phyloP scores from a whole-genome alignment of 92 coral and sea anemone species.

The Epizoanthus rinbou region DNA sequence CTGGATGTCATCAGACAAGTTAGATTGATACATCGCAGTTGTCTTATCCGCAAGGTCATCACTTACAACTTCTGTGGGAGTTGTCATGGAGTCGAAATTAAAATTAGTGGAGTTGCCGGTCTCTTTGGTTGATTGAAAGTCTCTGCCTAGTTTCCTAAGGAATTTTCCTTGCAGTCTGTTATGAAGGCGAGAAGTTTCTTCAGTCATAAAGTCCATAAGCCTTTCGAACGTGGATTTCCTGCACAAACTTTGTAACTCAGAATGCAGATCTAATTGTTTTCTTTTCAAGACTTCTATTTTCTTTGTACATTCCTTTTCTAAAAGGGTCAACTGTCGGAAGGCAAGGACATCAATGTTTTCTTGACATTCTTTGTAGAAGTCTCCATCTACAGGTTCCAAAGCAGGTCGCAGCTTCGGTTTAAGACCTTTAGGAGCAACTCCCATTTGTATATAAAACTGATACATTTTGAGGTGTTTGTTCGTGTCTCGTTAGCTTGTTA shows the following conservation, averaged over 20 bases:
- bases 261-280: background rate
- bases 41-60: too few relatives aligned
- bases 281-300: conserved; percentile 1
- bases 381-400: background rate
- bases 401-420: conserved; percentile 11
- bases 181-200: background rate
- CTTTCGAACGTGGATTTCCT: background rate
- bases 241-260: conserved; percentile 7
- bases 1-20: too few relatives aligned
- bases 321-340: conserved; percentile 6
- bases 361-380: background rate
- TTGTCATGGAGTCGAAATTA: background rate
- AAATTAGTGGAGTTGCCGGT: background rate
- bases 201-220: background rate
- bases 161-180: background rate
- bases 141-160: background rate
- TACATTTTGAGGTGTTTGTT: conserved; percentile 3
- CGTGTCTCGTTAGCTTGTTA: conserved; percentile 14
- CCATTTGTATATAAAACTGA: background rate
- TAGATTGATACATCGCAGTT: too few relatives aligned
- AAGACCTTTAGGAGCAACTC: conserved; percentile 18
- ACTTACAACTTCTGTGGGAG: background rate
- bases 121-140: background rate
- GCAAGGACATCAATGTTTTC: background rate
- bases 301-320: conserved; percentile 1